Conservation (phyloP, 2,113 vertebrate genomes). For the Corythornis vintsioides region DNA sequence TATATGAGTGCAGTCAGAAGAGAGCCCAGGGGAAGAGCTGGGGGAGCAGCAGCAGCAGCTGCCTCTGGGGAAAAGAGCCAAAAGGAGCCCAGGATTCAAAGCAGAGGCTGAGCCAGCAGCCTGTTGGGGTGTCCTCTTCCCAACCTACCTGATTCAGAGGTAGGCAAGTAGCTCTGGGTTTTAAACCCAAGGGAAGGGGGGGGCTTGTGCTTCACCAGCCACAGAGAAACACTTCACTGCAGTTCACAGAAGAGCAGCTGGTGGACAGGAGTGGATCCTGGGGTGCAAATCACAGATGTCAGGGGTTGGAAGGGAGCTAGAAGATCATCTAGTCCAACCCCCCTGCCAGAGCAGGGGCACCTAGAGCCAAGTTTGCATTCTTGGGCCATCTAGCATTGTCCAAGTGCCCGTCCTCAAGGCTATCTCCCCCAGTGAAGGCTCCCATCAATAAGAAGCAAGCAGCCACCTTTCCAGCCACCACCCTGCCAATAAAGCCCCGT, state of each 20-base stretch:
- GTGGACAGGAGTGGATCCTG: background rate
- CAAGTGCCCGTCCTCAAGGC: background rate
- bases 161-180: background rate
- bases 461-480: background rate
- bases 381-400: background rate
- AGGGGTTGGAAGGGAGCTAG: no score
- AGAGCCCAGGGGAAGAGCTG: background rate
- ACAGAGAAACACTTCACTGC: background rate
- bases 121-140: background rate
- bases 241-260: background rate
- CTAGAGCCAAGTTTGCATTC: background rate
- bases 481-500: conserved; percentile 26
- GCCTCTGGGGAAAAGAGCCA: background rate
- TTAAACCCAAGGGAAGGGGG: background rate
- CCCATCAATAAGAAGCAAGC: background rate
- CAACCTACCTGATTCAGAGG: background rate
- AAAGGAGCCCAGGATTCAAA: background rate
- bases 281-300: no score
- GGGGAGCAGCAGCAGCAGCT: background rate
- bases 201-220: background rate
- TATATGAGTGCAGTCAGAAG: background rate
- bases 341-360: no score
- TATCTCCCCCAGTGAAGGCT: background rate
- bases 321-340: no score
- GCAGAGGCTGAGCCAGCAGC: conserved; percentile 7